A percentile compares a stretch with the other conserved stretches of the same genome.
Evolutionary conservation across 2,888 invertebrate species (phyloP).

Genomic region (Brachynemurus nebulosus): DNA sequence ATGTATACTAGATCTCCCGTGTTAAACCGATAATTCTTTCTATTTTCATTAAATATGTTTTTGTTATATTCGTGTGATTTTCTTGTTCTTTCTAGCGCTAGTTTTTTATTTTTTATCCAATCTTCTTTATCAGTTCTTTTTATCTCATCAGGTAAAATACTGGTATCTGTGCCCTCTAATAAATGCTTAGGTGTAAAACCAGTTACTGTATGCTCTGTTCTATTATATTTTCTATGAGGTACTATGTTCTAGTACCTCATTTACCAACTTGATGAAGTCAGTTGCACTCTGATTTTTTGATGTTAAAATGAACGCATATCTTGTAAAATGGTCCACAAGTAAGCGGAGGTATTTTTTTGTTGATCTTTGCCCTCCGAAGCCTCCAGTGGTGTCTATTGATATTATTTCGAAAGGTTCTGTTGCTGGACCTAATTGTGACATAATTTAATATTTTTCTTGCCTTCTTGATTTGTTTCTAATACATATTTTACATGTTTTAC

Average conservation of each 20-base stretch:
- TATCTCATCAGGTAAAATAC: too few relatives aligned
- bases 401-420: conserved; percentile 20
- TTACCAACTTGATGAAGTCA: conserved; percentile 20
- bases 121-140: too few relatives aligned
- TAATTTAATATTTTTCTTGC: conserved; percentile 14
- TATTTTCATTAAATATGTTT: too few relatives aligned
- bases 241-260: conserved; percentile 11
- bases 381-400: conserved; percentile 22
- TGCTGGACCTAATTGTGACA: conserved; percentile 22
- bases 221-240: too few relatives aligned
- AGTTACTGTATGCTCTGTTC: too few relatives aligned
- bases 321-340: conserved; percentile 20
- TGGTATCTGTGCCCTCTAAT: too few relatives aligned
- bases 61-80: too few relatives aligned
- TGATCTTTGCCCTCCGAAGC: conserved; percentile 19
- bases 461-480: conserved; percentile 21
- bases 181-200: too few relatives aligned
- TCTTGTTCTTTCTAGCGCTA: too few relatives aligned
- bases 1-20: too few relatives aligned
- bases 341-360: conserved; percentile 23
- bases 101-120: too few relatives aligned
- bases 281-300: conserved; percentile 19
- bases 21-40: too few relatives aligned
- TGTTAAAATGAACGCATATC: conserved; percentile 20
- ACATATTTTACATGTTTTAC: conserved; percentile 17